Percentiles rank a stretch among this genome's conserved stretches.
Evolutionary conservation across 1,140 invertebrate species (phyloP).

Genomic region (Cherax quadricarinatus): DNA sequence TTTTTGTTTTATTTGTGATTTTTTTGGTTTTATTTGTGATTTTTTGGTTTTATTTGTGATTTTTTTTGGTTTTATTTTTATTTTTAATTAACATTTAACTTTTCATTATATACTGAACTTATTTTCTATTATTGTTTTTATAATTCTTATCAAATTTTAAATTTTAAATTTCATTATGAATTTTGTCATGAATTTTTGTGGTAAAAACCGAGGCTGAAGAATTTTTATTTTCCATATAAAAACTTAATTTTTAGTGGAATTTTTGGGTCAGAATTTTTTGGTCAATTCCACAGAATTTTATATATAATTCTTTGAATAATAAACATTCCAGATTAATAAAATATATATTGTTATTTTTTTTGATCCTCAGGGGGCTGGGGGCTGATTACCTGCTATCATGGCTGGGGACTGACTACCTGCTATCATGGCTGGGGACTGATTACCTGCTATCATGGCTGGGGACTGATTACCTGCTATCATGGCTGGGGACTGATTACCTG

Average conservation of each 20-base stretch:
- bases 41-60: too few relatives aligned
- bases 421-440: too few relatives aligned
- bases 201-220: background rate
- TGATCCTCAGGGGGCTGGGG: background rate
- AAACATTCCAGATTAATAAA: background rate
- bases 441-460: too few relatives aligned
- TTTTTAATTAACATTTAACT: too few relatives aligned
- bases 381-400: too few relatives aligned
- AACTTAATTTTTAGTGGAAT: background rate
- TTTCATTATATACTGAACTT: background rate
- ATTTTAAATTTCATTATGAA: background rate
- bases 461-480: too few relatives aligned
- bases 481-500: too few relatives aligned
- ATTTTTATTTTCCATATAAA: background rate
- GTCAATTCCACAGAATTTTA: background rate
- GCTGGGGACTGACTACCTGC: too few relatives aligned
- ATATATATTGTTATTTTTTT: background rate
- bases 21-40: too few relatives aligned
- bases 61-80: too few relatives aligned
- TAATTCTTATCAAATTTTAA: background rate
- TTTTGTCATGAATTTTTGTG: background rate
- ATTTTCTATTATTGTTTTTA: background rate
- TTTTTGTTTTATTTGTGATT: too few relatives aligned
- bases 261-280: too few relatives aligned
- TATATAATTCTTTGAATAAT: constrained; percentile 1